Conservation (phyloP, 1,140 invertebrate genomes). For the Lerema accius region DNA sequence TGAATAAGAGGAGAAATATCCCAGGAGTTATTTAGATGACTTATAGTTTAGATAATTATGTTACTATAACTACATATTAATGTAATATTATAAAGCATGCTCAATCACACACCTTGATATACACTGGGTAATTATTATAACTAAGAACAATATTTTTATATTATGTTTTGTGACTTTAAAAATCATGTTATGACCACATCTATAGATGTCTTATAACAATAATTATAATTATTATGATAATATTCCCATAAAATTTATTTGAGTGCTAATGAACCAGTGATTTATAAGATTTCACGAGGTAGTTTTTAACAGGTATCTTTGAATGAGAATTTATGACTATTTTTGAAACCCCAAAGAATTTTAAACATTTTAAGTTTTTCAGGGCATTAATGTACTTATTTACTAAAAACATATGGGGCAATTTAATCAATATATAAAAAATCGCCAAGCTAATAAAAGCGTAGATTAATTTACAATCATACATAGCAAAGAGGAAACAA, state of each 20-base stretch:
- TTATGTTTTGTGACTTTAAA: not conserved
- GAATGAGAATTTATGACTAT: not conserved
- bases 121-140: too few relatives aligned
- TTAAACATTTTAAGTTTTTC: too few relatives aligned
- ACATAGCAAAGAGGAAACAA: not conserved
- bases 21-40: too few relatives aligned
- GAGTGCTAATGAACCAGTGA: slow-evolving; percentile 22
- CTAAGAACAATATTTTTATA: too few relatives aligned
- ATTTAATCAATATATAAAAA: too few relatives aligned
- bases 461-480: not conserved
- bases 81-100: too few relatives aligned
- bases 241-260: slow-evolving; percentile 16
- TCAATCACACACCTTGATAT: not conserved
- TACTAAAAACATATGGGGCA: not conserved
- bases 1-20: too few relatives aligned
- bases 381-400: too few relatives aligned
- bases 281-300: slow-evolving; percentile 14
- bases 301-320: slow-evolving; percentile 10
- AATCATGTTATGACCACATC: not conserved
- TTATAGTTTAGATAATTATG: too few relatives aligned
- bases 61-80: too few relatives aligned
- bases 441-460: not conserved
- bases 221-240: slow-evolving; percentile 1
- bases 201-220: not conserved
- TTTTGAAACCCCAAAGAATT: too few relatives aligned